phyloP scores from a whole-genome alignment of 1,140 invertebrate genomes.

The Babylonia areolata region DNA sequence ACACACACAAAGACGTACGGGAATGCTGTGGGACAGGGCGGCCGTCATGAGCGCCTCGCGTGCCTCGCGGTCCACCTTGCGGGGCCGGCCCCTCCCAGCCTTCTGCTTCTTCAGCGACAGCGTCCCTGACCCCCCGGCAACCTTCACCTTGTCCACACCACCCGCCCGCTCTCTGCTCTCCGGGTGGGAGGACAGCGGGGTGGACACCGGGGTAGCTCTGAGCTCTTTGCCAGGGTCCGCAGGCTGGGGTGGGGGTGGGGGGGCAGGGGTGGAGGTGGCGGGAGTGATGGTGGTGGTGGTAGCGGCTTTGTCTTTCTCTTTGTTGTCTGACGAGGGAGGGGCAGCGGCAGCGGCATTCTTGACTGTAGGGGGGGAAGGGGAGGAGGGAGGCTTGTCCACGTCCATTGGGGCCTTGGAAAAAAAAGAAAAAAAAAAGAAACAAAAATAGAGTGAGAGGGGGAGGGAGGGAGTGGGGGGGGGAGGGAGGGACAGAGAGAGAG shows the following conservation, averaged over 20 bases:
- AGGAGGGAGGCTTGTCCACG: conserved; percentile 25
- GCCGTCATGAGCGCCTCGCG: conserved; percentile 48
- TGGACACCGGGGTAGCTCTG: too few relatives aligned
- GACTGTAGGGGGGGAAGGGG: neutral
- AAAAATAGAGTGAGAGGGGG: too few relatives aligned
- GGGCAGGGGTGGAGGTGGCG: too few relatives aligned
- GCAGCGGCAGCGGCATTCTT: neutral
- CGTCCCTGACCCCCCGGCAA: conserved; percentile 25
- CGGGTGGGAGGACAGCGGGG: too few relatives aligned
- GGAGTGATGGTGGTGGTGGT: too few relatives aligned
- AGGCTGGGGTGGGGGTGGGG: too few relatives aligned
- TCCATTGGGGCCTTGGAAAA: conserved; percentile 32
- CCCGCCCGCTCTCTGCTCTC: neutral
- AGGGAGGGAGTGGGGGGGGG: too few relatives aligned
- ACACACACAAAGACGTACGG: neutral
- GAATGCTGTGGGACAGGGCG: conserved; percentile 11
- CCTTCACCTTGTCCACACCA: conserved; percentile 44
- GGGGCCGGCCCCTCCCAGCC: conserved; percentile 43
- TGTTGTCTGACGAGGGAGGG: neutral
- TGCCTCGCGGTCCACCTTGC: conserved; percentile 51
- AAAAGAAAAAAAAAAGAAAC: neutral
- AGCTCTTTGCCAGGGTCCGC: too few relatives aligned
- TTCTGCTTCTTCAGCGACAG: conserved; percentile 41
- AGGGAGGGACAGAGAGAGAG: too few relatives aligned
- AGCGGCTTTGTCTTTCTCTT: neutral